These are phyloP conservation scores for Scytalopus superciliaris DNA, from an alignment of 2,113 vertebrate genomes.

Conservation along the genomic window DNA sequence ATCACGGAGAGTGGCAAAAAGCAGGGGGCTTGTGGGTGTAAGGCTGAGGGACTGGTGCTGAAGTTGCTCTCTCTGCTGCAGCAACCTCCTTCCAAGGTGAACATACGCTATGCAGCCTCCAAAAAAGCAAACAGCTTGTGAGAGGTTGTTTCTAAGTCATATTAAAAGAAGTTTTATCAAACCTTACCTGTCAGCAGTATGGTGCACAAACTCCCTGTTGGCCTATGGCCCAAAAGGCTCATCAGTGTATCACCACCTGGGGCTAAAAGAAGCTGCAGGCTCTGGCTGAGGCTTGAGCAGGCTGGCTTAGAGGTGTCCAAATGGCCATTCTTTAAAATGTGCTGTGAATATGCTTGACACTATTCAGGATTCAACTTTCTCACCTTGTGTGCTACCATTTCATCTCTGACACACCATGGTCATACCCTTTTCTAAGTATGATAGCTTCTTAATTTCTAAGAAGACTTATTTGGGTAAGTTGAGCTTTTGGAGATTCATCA, in stretches of 20 bases:
- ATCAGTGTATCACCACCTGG: neutral
- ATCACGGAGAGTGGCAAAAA: neutral
- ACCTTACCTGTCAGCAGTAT: neutral
- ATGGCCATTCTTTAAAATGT: neutral
- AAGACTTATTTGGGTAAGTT: neutral
- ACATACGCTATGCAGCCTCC: slow-evolving; percentile 24
- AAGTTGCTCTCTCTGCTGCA: slow-evolving; percentile 31
- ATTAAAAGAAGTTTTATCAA: neutral
- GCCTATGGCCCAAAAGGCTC: neutral
- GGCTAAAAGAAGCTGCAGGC: neutral
- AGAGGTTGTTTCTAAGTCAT: slow-evolving; percentile 1
- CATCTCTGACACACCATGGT: neutral
- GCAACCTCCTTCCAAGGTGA: slow-evolving; percentile 42
- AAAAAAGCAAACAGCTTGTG: slow-evolving; percentile 20
- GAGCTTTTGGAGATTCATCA: neutral
- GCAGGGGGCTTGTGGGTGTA: slow-evolving; percentile 9
- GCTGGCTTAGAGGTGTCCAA: neutral
- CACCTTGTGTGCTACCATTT: neutral
- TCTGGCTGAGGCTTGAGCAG: neutral
- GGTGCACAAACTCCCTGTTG: neutral
- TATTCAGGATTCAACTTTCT: neutral
- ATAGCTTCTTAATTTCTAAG: neutral
- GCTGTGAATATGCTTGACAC: neutral
- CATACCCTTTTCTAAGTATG: neutral
- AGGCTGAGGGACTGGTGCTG: neutral